These are phyloP conservation scores for Acanthaster planci DNA, from an alignment of 35 echinoderm and acorn worm species.

Conservation along the genomic window DNA sequence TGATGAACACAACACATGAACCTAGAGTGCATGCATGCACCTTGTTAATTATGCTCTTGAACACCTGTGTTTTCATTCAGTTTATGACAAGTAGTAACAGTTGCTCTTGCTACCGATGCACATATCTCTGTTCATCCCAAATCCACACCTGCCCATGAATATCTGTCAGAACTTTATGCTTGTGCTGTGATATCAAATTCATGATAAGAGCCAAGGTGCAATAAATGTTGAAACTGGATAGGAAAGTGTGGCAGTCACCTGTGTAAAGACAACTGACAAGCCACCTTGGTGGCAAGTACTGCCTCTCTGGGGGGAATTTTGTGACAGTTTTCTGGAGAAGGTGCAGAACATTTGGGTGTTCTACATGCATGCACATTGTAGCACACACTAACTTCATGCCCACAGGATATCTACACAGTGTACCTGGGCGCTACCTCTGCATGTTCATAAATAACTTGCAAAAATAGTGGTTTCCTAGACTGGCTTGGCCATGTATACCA, in stretches of 20 bases:
- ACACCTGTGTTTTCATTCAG: too few species aligned
- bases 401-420: constrained; percentile 5
- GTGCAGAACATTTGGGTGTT: neutral
- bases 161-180: too few species aligned
- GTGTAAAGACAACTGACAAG: constrained; percentile 18
- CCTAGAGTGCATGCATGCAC: too few species aligned
- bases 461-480: neutral
- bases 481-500: neutral
- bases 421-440: neutral
- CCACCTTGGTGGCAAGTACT: neutral
- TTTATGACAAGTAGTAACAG: too few species aligned
- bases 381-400: neutral
- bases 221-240: constrained; percentile 16
- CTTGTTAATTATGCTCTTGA: too few species aligned
- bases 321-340: neutral
- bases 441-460: constrained; percentile 6
- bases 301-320: neutral
- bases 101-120: too few species aligned
- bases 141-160: too few species aligned
- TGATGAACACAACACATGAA: too few species aligned
- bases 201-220: constrained; percentile 14
- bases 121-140: too few species aligned
- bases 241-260: constrained; percentile 10
- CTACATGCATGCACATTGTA: neutral
- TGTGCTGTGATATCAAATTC: neutral